Evolutionary conservation across 2,888 invertebrate genomes (phyloP), one percentile per base, ranked within the genome.

Genomic region (Anthrax anthrax): DNA sequence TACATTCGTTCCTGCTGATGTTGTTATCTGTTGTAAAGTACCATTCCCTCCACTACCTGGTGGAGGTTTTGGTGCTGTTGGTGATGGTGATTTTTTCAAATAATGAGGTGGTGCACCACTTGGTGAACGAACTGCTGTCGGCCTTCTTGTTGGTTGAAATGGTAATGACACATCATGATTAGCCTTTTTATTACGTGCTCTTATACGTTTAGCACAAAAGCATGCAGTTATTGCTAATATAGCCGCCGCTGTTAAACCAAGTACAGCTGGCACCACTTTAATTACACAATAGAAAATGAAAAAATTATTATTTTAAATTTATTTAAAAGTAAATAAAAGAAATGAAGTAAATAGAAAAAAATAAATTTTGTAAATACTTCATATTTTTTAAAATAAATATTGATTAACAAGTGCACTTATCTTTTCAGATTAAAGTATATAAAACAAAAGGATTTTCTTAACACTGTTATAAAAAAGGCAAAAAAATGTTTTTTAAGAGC

Each of bases 71-170:
- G 69, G 70, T 54, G 78, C 73, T 6, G 89, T 88, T 1, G 91
- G 90, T 50, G 89, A 88, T 1, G 91, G 90, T n/a, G 85, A 88
- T 70, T 92, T 94, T 72, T 90, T 89, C 63, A 91, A 70, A 68
- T 89, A 90, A 64, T 89, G 88, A 23, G 76, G 72, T 27, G 81
- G 80, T 52, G 78, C 78, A 14, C 84, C 84, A 44, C 84, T 86
- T 1, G 90, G 90, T 50, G 87, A 89, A 54, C 87, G 84, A 46
- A 91, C 89, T 79, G 68, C 69, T 14, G 66, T 68, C 58, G 67
- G 67, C 72, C 65, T 64, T 44, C 65, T 57, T 27, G 68, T 64
- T 51, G 68, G 68, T 56, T 68, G 67, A 50, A 68, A 68, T 48
- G 67, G 66, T 46, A 67, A 63, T 6, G 64, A 60, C 16, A 63